Percentiles rank a stretch among this genome's conserved stretches.
phyloP scores from a whole-genome alignment of 2,888 invertebrate genomes.

The Euproctis similis region DNA sequence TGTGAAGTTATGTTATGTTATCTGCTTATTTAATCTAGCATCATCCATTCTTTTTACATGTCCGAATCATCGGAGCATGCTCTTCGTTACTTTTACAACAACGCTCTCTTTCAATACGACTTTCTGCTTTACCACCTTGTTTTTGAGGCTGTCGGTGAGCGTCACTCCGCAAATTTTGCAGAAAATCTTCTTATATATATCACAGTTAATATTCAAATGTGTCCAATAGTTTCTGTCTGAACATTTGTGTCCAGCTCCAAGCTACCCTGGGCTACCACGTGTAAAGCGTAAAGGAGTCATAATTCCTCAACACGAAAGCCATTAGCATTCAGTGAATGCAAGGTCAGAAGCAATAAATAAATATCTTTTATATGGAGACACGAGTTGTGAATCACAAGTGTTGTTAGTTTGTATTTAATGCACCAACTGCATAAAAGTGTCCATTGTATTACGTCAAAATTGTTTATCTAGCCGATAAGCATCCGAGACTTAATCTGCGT shows the following conservation, averaged over 20 bases:
- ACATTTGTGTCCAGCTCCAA: not conserved
- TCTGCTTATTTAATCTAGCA: too few relatives aligned
- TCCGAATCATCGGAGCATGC: too few relatives aligned
- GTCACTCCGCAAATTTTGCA: too few relatives aligned
- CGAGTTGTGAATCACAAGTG: slow-evolving; percentile 23
- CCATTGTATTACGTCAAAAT: slow-evolving; percentile 15
- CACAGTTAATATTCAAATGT: too few relatives aligned
- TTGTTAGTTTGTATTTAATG: slow-evolving; percentile 20
- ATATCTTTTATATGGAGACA: slow-evolving; percentile 22
- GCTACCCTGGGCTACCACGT: not conserved
- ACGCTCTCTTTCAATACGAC: too few relatives aligned
- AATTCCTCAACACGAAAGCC: slow-evolving; percentile 1
- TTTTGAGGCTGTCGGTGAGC: too few relatives aligned
- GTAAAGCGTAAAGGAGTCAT: slow-evolving; percentile 1
- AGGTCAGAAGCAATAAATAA: slow-evolving; percentile 24
- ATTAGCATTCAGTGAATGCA: slow-evolving; percentile 23
- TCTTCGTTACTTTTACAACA: too few relatives aligned
- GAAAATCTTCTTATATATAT: too few relatives aligned
- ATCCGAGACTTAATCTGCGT: too few relatives aligned
- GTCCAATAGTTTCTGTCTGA: not conserved
- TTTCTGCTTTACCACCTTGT: too few relatives aligned
- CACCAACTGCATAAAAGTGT: slow-evolving; percentile 4
- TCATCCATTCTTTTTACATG: too few relatives aligned
- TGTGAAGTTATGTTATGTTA: too few relatives aligned
- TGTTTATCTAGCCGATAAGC: not conserved